phyloP scores from a whole-genome alignment of 2,888 invertebrate genomes.

The Trachelus stipa region DNA sequence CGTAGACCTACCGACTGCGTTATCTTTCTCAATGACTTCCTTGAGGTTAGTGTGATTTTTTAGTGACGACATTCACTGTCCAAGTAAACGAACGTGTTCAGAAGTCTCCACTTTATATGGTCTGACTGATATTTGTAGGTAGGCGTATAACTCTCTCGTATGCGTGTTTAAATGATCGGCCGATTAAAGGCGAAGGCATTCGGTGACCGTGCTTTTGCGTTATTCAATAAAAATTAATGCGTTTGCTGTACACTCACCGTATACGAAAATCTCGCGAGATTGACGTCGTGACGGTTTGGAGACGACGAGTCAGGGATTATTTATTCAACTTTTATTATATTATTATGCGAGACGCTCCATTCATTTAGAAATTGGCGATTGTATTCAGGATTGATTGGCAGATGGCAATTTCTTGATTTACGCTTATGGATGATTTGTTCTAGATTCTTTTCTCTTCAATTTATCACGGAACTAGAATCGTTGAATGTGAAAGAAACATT shows the following conservation, averaged over 20 bases:
- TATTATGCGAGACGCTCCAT: not conserved
- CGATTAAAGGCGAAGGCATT: not conserved
- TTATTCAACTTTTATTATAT: not conserved
- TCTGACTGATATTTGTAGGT: not conserved
- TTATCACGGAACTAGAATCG: not conserved
- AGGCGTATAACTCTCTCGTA: not conserved
- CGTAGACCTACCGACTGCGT: not conserved
- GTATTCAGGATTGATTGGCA: not conserved
- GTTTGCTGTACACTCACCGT: not conserved
- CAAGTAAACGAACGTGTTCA: not conserved
- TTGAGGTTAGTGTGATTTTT: not conserved
- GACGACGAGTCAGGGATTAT: not conserved
- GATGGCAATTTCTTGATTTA: not conserved
- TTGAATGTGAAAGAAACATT: not conserved
- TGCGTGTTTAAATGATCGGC: not conserved
- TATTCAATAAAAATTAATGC: not conserved
- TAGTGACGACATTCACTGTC: not conserved
- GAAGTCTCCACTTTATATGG: not conserved
- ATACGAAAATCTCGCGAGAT: not conserved
- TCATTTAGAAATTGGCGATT: not conserved
- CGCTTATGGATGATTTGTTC: not conserved
- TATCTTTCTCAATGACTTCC: not conserved
- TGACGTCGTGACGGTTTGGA: not conserved
- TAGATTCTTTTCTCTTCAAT: not conserved
- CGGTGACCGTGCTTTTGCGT: not conserved